Conservation (phyloP, 64 coral and sea anemone species). For the Montipora cactus region DNA sequence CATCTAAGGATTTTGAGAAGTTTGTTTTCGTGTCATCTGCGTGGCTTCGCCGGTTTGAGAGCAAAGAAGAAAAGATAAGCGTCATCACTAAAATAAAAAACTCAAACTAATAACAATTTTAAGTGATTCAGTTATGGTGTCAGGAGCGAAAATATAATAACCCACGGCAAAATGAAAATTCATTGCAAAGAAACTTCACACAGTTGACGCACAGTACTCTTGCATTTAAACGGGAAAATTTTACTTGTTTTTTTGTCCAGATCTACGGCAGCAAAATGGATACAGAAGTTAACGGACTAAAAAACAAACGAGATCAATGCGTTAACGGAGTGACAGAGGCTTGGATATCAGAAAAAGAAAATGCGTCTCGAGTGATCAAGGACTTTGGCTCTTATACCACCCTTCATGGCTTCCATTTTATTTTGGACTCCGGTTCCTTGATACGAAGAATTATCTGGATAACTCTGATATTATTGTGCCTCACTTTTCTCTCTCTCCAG, state of each 20-base stretch:
- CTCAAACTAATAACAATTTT: no score
- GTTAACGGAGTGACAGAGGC: neutral
- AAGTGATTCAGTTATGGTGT: no score
- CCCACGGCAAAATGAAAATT: no score
- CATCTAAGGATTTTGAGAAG: no score
- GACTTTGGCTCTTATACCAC: slow-evolving; percentile 69
- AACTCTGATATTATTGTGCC: slow-evolving; percentile 24
- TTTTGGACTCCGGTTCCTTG: slow-evolving; percentile 47
- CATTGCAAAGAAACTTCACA: no score
- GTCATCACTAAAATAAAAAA: no score
- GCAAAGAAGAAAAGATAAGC: no score
- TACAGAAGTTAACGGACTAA: neutral
- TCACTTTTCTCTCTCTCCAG: slow-evolving; percentile 8
- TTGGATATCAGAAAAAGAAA: neutral
- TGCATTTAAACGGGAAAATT: neutral
- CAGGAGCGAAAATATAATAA: no score
- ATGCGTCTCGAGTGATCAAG: slow-evolving; percentile 34
- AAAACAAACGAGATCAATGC: neutral
- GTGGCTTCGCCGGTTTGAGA: no score
- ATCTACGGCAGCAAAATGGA: neutral
- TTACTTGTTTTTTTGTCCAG: neutral
- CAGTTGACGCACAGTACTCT: no score
- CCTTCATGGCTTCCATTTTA: slow-evolving; percentile 70
- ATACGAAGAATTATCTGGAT: slow-evolving; percentile 51
- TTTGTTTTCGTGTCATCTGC: no score